Conservation (phyloP, 1,140 invertebrate genomes). For the Megalonaias nervosa region DNA sequence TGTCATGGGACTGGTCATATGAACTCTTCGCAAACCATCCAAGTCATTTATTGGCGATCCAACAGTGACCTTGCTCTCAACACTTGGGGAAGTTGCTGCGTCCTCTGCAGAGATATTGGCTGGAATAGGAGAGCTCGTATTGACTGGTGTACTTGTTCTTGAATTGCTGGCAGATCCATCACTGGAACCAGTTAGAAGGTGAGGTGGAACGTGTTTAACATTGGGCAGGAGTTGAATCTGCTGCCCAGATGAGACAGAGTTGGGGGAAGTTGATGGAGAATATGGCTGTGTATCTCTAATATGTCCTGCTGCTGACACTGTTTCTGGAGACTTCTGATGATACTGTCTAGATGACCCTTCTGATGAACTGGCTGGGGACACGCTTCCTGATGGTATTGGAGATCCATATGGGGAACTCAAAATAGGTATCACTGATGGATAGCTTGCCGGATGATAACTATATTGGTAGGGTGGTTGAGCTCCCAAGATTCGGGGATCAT, state of each 20-base stretch:
- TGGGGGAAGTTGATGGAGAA: constrained; percentile 34
- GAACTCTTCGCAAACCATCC: constrained; percentile 17
- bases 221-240: constrained; percentile 62
- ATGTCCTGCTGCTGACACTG: constrained; percentile 3
- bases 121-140: constrained; percentile 23
- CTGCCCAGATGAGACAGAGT: constrained; percentile 17
- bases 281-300: background rate
- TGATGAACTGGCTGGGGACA: constrained; percentile 29
- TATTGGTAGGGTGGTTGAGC: constrained; percentile 29
- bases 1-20: background rate
- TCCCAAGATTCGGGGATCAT: constrained; percentile 20
- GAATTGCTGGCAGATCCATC: constrained; percentile 36
- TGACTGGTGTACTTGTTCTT: constrained; percentile 42
- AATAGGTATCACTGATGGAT: constrained; percentile 30
- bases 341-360: constrained; percentile 21
- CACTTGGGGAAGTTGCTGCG: background rate
- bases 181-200: constrained; percentile 39
- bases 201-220: constrained; percentile 60
- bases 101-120: background rate
- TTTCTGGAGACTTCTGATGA: constrained; percentile 23
- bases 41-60: constrained; percentile 25
- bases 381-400: constrained; percentile 22
- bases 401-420: constrained; percentile 22
- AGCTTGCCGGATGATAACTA: constrained; percentile 29
- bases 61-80: constrained; percentile 1